Percentiles rank a stretch among this genome's conserved stretches.
These are phyloP conservation scores for Coenonympha arcania DNA, from an alignment of 2,888 invertebrate species.

Conservation along the genomic window DNA sequence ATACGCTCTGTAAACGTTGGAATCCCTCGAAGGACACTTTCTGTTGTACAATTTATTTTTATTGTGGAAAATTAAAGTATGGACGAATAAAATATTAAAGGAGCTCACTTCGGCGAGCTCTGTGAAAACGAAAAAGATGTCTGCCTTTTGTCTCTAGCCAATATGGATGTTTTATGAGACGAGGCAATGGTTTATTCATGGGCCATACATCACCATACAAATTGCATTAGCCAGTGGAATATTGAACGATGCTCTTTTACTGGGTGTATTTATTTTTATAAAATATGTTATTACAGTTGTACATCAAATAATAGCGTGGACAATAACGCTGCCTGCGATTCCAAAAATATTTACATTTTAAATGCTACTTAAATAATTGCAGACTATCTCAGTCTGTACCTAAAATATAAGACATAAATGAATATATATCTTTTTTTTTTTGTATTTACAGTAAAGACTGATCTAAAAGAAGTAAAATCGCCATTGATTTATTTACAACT, in stretches of 20 bases:
- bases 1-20: background rate
- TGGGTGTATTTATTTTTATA: too few species aligned
- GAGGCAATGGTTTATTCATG: slow-evolving; percentile 13
- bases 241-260: background rate
- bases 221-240: slow-evolving; percentile 6
- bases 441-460: too few species aligned
- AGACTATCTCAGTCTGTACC: too few species aligned
- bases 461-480: too few species aligned
- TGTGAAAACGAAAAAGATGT: background rate
- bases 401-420: too few species aligned
- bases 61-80: background rate
- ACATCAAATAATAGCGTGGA: too few species aligned
- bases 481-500: too few species aligned
- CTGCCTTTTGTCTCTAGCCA: background rate
- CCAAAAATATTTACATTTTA: too few species aligned
- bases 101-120: background rate
- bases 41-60: background rate
- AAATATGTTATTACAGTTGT: too few species aligned
- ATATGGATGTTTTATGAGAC: slow-evolving; percentile 9
- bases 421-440: too few species aligned
- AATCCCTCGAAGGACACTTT: background rate
- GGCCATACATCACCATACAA: slow-evolving; percentile 9
- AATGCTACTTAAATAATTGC: too few species aligned
- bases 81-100: background rate
- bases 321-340: too few species aligned